Base-by-base conservation (phyloP, 2,113 vertebrate species). In the Microtus ochrogaster region DNA sequence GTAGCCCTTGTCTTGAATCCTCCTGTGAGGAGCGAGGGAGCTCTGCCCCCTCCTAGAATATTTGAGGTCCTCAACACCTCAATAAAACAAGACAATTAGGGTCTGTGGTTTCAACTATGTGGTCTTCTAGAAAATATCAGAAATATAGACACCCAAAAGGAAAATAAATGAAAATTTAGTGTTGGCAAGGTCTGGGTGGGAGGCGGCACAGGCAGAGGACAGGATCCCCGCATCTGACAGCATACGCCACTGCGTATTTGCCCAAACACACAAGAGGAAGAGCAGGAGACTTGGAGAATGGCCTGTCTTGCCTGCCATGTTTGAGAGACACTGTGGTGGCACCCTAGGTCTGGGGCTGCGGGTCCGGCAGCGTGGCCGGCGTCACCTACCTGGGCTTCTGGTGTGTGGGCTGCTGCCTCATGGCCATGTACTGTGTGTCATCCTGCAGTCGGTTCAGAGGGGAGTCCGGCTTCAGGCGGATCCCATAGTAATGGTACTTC, bases 401-500 rank as follows among this genome's bases (percentile, higher is more conserved):
- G 97, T 99, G 99, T 61, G 99, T 98, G 16, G 99, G 99, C 97
- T 99, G 99, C 98, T 99, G 99, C 89, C 99, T 98, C 99, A 99
- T 99, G 86, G 99, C 99, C 99, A 99, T 99, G 98, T 99, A 99
- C 98, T 99, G 99, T 0, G 99, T 99, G 97, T 99, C 99, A 92
- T 99, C 99, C 98, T 99, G 99, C 97, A 99, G 96, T 55, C 99
- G 99, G 98, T 99, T 99, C 92, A 99, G 99, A 0, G 99, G 99
- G 0, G 99, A 99, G 98, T 99, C 99, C 0, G 99, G 99, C 98
- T 99, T 99, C 36, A 99, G 99, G 2, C 99, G 99, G 98, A 99
- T 99, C 87, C 99, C 99, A 0, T 99, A 99, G 97, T 99, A 99
- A 97, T 99, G 99, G 92, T 99, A 99, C 96, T 99, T 99, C 5